Evolutionary conservation across 2,888 invertebrate species (phyloP).

Genomic region (Uloborus plumipes): DNA sequence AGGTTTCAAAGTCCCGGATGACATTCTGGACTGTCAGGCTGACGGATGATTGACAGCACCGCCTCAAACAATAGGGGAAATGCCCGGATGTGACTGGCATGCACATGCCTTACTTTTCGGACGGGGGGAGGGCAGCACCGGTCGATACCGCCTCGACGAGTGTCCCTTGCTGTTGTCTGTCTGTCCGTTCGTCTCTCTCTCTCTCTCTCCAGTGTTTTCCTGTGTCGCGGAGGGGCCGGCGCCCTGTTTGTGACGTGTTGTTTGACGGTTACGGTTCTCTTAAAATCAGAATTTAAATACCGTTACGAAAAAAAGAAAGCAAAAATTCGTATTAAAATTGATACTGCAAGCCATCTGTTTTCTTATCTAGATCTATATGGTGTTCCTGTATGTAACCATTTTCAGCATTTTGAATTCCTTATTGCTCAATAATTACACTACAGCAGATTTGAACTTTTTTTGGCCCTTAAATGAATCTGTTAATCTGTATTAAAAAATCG

Average conservation of each 20-base stretch:
- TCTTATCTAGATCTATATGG: no score
- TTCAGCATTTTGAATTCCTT: no score
- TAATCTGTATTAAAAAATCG: no score
- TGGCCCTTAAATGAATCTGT: no score
- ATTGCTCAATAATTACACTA: no score
- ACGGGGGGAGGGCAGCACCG: conserved; percentile 11
- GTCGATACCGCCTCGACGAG: conserved; percentile 30
- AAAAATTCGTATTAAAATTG: no score
- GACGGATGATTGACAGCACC: conserved; percentile 63
- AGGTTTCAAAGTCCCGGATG: conserved; percentile 47
- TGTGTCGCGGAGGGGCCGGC: conserved; percentile 13
- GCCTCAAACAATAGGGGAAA: conserved; percentile 62
- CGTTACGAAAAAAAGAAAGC: no score
- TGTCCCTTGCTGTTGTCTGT: conserved; percentile 19
- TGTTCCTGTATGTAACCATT: no score
- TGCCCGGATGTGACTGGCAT: conserved; percentile 64
- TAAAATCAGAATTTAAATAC: no score
- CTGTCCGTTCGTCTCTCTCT: conserved; percentile 25
- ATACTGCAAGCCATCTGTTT: no score
- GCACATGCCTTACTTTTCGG: conserved; percentile 48
- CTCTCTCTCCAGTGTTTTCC: conserved; percentile 14
- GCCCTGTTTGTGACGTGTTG: conserved; percentile 1
- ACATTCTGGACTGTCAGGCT: conserved; percentile 60
- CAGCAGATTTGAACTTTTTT: no score
- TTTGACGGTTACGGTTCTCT: conserved; percentile 41